Evolutionary conservation across 2,888 invertebrate species (phyloP).

Genomic region (Sacculina carcini): DNA sequence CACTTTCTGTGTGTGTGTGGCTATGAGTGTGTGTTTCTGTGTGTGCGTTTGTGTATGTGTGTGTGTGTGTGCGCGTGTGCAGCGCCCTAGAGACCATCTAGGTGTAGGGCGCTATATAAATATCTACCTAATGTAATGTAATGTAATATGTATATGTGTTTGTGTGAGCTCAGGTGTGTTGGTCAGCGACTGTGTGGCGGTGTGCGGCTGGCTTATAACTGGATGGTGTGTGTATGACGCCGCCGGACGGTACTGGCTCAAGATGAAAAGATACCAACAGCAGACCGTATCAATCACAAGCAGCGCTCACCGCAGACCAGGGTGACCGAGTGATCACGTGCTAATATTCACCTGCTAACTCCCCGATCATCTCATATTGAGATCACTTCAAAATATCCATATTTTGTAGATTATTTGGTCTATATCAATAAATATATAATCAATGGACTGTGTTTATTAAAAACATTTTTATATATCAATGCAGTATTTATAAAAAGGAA

Average conservation of each 20-base stretch:
- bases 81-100: no score
- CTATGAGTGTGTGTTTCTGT: no score
- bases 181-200: conserved; percentile 46
- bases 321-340: no score
- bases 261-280: conserved; percentile 67
- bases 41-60: no score
- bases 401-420: neutral
- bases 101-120: no score
- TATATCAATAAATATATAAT: neutral
- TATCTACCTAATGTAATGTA: no score
- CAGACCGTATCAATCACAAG: conserved; percentile 19
- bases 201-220: conserved; percentile 41
- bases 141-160: no score
- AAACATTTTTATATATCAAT: neutral
- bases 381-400: conserved; percentile 1
- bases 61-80: no score
- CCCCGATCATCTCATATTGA: no score
- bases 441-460: neutral
- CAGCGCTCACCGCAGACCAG: no score
- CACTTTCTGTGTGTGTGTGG: no score
- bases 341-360: no score
- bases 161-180: conserved; percentile 51
- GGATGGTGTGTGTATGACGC: conserved; percentile 66
- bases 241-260: conserved; percentile 67
- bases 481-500: neutral